These are phyloP conservation scores for Syrista parreyssii DNA, from an alignment of 2,888 invertebrate genomes.

Conservation along the genomic window DNA sequence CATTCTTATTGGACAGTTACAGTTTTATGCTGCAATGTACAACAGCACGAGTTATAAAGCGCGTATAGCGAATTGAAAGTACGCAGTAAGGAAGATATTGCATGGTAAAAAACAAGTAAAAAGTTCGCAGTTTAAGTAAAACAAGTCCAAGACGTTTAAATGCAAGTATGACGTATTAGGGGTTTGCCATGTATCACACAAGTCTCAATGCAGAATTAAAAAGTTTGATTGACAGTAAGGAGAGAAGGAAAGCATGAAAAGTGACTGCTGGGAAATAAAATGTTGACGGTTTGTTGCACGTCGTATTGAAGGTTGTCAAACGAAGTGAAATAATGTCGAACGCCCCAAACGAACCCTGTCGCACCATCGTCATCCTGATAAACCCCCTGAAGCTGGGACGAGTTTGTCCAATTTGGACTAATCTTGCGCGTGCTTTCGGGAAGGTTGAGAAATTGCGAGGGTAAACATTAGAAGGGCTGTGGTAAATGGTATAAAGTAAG, in stretches of 20 bases:
- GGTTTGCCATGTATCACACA: too few species aligned
- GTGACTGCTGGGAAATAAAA: too few species aligned
- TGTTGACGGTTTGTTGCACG: background rate
- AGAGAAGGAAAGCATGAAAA: too few species aligned
- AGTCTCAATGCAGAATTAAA: too few species aligned
- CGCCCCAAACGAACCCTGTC: background rate
- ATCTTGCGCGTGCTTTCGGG: conserved; percentile 23
- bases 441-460: background rate
- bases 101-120: too few species aligned
- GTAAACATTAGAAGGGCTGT: background rate
- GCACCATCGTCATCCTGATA: background rate
- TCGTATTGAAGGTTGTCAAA: background rate
- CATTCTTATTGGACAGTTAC: too few species aligned
- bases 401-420: conserved; percentile 28
- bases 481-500: background rate
- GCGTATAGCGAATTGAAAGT: too few species aligned
- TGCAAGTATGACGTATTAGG: too few species aligned
- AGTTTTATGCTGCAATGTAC: background rate
- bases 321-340: background rate
- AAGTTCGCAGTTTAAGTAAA: background rate
- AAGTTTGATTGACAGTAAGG: too few species aligned
- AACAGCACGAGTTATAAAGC: background rate
- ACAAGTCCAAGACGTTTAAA: too few species aligned
- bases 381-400: conserved; percentile 3
- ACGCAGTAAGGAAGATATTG: too few species aligned